These are phyloP conservation scores for Sepioteuthis lessoniana DNA, from an alignment of 2,888 invertebrate genomes.

Conservation along the genomic window DNA sequence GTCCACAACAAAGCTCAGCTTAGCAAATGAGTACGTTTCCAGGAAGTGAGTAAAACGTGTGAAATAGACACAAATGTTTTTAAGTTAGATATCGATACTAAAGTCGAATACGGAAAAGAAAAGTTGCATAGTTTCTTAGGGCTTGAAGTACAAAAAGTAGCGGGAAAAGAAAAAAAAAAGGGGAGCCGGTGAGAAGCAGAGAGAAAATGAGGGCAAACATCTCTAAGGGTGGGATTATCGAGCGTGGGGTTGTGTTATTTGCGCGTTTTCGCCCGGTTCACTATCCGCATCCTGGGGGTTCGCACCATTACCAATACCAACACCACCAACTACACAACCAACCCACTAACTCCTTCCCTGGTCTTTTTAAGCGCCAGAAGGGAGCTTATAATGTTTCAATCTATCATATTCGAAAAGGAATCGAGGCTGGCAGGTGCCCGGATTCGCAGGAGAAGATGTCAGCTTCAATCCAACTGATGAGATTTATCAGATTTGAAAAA, in stretches of 20 bases:
- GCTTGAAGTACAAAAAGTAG: no score
- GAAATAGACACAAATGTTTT: no score
- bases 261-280: background rate
- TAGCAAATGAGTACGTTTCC: no score
- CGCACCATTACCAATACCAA: background rate
- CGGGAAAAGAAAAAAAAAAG: no score
- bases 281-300: background rate
- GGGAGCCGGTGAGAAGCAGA: background rate
- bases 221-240: background rate
- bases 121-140: no score
- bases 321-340: background rate
- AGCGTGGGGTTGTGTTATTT: background rate
- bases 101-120: no score
- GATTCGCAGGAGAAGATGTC: background rate
- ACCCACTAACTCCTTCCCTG: background rate
- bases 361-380: background rate
- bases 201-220: background rate
- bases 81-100: no score
- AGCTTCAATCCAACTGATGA: background rate
- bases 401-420: background rate
- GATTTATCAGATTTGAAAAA: constrained; percentile 3
- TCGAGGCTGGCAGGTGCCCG: constrained; percentile 33
- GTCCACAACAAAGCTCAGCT: no score
- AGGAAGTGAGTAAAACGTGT: no score
- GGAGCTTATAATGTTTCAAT: constrained; percentile 8